phyloP scores from a whole-genome alignment of 2,888 invertebrate genomes.

The Mongoloraphidia duomilia region DNA sequence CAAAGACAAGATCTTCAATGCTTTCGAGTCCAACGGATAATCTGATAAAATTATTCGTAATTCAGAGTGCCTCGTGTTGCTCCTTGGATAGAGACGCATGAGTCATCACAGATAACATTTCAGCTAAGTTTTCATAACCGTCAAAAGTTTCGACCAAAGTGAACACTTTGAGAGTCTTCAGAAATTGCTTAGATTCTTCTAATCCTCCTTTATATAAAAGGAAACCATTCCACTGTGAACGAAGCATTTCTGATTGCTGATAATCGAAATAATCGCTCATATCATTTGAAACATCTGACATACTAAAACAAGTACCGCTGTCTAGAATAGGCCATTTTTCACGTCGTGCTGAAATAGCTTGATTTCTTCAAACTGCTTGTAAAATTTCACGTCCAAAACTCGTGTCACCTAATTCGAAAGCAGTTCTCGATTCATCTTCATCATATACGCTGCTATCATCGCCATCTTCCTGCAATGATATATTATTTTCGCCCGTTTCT shows the following conservation, averaged over 20 bases:
- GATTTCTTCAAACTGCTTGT: slow-evolving; percentile 41
- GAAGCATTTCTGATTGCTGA: slow-evolving; percentile 38
- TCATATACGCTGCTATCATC: slow-evolving; percentile 29
- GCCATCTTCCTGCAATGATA: slow-evolving; percentile 17
- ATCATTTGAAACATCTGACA: slow-evolving; percentile 45
- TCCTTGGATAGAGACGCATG: slow-evolving; percentile 79
- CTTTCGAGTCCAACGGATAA: slow-evolving; percentile 87
- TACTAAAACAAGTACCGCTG: slow-evolving; percentile 29
- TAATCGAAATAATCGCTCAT: slow-evolving; percentile 78
- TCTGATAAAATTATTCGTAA: slow-evolving; percentile 71
- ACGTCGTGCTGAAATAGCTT: slow-evolving; percentile 13
- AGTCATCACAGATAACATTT: slow-evolving; percentile 88
- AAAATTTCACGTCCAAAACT: slow-evolving; percentile 58
- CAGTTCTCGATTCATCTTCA: slow-evolving; percentile 29
- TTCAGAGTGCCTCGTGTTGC: slow-evolving; percentile 56
- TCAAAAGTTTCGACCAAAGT: slow-evolving; percentile 88
- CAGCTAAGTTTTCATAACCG: slow-evolving; percentile 87
- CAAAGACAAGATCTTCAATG: slow-evolving; percentile 66
- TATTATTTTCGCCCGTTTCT: slow-evolving; percentile 16
- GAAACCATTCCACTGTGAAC: slow-evolving; percentile 89
- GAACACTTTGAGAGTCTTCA: slow-evolving; percentile 65
- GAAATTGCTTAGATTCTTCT: slow-evolving; percentile 55
- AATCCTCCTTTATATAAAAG: slow-evolving; percentile 69
- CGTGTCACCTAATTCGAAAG: slow-evolving; percentile 39
- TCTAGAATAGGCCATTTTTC: slow-evolving; percentile 19